Base-by-base conservation (phyloP, 2,113 vertebrate species). In the Pelmatolapia mariae region DNA sequence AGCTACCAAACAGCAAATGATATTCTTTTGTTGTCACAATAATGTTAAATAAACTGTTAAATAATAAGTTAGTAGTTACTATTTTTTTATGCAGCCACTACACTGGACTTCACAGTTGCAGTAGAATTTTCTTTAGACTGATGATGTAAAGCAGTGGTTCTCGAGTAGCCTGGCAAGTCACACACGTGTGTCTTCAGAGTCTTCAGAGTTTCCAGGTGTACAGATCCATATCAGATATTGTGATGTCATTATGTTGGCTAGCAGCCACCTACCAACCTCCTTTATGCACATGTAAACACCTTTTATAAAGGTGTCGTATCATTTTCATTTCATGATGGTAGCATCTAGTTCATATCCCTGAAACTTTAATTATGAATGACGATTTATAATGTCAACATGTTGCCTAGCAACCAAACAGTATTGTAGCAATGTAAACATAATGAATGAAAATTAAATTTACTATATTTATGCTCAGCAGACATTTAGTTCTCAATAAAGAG, bases 1-100 rank as follows among this genome's bases (percentile, higher is more conserved):
- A 92, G 10, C 83, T 11, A 18, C 16, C 43, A 19, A 85, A 26
- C 24, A 22, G 6, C 47, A 81, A 22, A 82, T 85, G 4, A 24
- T 73, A 7, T 40, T 81, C 10, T 86, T 29, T 78, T 66, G n/a
- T 86, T 87, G 80, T 83, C 24, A 40, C 16, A 52, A 31, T 87
- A 8, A 50, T 93, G 82, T 94, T n/a, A 80, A 94, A 94, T 95
- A 94, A 95, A 95, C 76, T 93, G 50, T 82, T 82, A 13, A 85
- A 88, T 88, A 81, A 85, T 45, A 24, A 82, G 2, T 56, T 4
- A 3, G 47, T 81, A 78, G 33, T 89, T 78, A 52, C 38, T 10
- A 24, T 12, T 31, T 90, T 78, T 91, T 13, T 2, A 78, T 78
- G 5, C 26, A 78, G 73, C 33, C 73, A 16, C 83, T 66, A 36